These are phyloP conservation scores for Ashinkailepas kermadecensis DNA, from an alignment of 2,888 invertebrate species.

Conservation along the genomic window DNA sequence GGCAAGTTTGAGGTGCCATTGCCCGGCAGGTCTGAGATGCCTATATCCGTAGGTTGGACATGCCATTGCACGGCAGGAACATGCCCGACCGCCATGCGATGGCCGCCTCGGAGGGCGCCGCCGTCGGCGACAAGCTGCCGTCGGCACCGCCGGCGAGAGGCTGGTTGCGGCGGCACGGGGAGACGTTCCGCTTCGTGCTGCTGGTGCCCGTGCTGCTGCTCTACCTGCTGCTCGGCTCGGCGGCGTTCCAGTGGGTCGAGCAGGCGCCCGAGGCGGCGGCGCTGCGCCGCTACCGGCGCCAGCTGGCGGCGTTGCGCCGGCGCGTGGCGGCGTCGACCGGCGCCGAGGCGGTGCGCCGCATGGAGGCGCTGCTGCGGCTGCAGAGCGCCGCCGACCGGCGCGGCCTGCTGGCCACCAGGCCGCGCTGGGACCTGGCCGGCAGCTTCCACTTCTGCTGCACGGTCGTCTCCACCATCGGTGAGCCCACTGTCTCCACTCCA, in stretches of 20 bases:
- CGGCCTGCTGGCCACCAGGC: conserved; percentile 48
- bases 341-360: conserved; percentile 39
- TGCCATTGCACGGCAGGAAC: too few relatives aligned
- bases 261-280: conserved; percentile 44
- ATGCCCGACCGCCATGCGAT: background rate
- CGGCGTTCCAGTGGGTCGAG: conserved; percentile 53
- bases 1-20: too few relatives aligned
- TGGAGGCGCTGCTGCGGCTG: conserved; percentile 48
- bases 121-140: background rate
- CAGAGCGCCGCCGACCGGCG: conserved; percentile 51
- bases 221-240: conserved; percentile 55
- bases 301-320: conserved; percentile 43
- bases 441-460: conserved; percentile 58
- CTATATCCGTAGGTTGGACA: too few relatives aligned
- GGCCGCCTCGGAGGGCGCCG: background rate
- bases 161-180: conserved; percentile 51
- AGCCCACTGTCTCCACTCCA: conserved; percentile 28
- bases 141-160: background rate
- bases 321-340: conserved; percentile 33
- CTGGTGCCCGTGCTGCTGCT: conserved; percentile 50
- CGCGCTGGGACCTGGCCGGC: conserved; percentile 55
- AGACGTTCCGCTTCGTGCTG: conserved; percentile 56
- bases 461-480: conserved; percentile 60
- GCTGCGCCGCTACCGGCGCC: conserved; percentile 38
- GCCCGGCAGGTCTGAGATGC: too few relatives aligned